Evolutionary conservation across 1,140 invertebrate genomes (phyloP), one percentile per base, ranked within the genome.

Genomic region (Megalonaias nervosa): DNA sequence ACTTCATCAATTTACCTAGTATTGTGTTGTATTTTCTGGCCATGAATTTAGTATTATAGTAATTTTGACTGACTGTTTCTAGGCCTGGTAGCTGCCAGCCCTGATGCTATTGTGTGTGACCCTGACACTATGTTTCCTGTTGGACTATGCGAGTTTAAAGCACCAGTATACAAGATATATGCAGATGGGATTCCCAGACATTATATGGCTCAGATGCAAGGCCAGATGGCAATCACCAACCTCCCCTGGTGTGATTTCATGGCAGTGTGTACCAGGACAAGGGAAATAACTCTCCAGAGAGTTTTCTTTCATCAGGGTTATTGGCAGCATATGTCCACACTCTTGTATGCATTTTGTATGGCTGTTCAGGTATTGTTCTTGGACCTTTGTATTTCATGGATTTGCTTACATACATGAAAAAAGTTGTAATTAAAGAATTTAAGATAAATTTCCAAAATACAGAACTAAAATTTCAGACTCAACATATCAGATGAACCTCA

Each of bases 121-220:
- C 67, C 61, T 15, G 65, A 75, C 17, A 17, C 68, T 17, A 58
- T 48, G 3, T 71, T 75, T 55, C 56, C 70, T 15, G 64, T 87
- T 59, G 87, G 87, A n/a, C 62, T 87, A 3, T 85, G 80, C 75
- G 85, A 87, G 69, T 88, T 85, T 59, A 87, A 88, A 80, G 85
- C 85, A 14, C 85, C 84, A 23, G 71, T 82, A 0, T 77, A 84
- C 71, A 79, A 75, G 23, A 77, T 85, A 69, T 87, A 86, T 59
- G 66, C 56, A 23, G 59, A 71, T 26, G 81, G 79, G 23, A 85
- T 88, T 60, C 85, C 87, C 17, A 75, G 83, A n/a, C 76, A 80
- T 21, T 85, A 88, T 70, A 86, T 88, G 83, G 81, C 81, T n/a
- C 86, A 88, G 71, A 85, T 88, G 2, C 87, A 88, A 62, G 87